Evolutionary conservation across 2,888 invertebrate species (phyloP).

Genomic region (Zaprionus obscuricornis): DNA sequence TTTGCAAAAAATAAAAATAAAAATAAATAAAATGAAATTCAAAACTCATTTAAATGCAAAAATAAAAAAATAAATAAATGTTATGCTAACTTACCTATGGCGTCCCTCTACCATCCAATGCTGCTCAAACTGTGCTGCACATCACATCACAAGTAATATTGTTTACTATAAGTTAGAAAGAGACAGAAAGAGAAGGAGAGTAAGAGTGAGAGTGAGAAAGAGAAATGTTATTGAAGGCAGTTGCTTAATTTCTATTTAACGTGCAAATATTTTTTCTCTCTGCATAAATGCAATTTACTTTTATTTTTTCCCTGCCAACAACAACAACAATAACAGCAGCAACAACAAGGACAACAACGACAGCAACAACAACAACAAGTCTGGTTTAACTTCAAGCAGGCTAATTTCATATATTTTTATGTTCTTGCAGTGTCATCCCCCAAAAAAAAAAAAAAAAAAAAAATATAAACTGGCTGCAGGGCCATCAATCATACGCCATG

Average conservation of each 20-base stretch:
- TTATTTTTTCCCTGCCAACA: conserved; percentile 65
- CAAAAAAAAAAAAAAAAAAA: background rate
- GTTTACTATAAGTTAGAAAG: conserved; percentile 5
- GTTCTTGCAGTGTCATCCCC: conserved; percentile 29
- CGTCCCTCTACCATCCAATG: conserved; percentile 5
- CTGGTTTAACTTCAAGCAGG: conserved; percentile 31
- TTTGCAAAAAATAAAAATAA: too few relatives aligned
- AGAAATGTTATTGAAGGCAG: background rate
- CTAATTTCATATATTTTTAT: conserved; percentile 69
- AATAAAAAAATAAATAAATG: conserved; percentile 17
- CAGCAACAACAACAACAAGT: conserved; percentile 27
- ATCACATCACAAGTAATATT: conserved; percentile 7
- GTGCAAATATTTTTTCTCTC: conserved; percentile 70
- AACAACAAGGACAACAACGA: conserved; percentile 23
- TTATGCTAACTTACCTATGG: conserved; percentile 27
- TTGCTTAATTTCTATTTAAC: conserved; percentile 69
- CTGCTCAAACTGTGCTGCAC: conserved; percentile 23
- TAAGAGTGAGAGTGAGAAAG: background rate
- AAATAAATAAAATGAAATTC: conserved; percentile 39
- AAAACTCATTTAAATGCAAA: conserved; percentile 39
- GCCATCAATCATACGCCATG: conserved; percentile 77
- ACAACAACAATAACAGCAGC: conserved; percentile 30
- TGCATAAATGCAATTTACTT: too few relatives aligned
- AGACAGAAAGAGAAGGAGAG: background rate
- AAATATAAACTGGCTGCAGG: conserved; percentile 54